Evolutionary conservation across 2,888 invertebrate genomes (phyloP), one percentile per base, ranked within the genome.

Genomic region (Eristalis intricaria): DNA sequence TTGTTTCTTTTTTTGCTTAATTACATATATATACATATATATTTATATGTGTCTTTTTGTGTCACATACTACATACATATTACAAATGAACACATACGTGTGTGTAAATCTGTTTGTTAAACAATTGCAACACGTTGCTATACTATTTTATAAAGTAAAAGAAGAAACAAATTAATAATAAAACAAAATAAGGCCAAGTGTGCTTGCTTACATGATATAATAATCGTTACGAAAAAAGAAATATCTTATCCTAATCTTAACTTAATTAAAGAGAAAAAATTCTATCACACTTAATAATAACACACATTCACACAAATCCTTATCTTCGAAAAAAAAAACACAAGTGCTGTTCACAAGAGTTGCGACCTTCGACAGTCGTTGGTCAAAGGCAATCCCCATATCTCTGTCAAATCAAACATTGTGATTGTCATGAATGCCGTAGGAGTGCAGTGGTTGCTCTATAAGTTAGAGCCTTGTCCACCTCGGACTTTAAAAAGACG

Each of bases 61-160:
- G n/a, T 50, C 50, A 50, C 50, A 19, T 19, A 8, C 50, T 19
- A 8, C 50, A 19, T 19, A 13, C 32, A n/a, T n/a, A 43, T n/a
- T 43, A 15, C 43, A 43, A 0, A 15, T 43, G 43, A 43, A 43
- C 4, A 15, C 43, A 43, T 0, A 43, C 3, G 15, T 43, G n/a
- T n/a, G 43, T n/a, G n/a, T 43, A 43, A n/a, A 5, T 43, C 43
- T 77, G 64, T 78, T 58, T 64, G 22, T 58, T n/a, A 70, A 64
- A 70, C 56, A 70, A n/a, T n/a, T 43, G 63, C 61, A 63, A 65
- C 58, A 56, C 61, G n/a, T 78, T 70, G 70, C 78, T 78, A 78
- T n/a, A 70, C 19, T 77, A 69, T 69, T 63, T n/a, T 43, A 43
- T 43, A 70, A 5, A 65, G 2, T 10, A 38, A n/a, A 65, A 23